Percentiles rank a stretch among this genome's conserved stretches.
phyloP scores from a whole-genome alignment of 2,113 vertebrate genomes.

The Gracilinanus agilis region DNA sequence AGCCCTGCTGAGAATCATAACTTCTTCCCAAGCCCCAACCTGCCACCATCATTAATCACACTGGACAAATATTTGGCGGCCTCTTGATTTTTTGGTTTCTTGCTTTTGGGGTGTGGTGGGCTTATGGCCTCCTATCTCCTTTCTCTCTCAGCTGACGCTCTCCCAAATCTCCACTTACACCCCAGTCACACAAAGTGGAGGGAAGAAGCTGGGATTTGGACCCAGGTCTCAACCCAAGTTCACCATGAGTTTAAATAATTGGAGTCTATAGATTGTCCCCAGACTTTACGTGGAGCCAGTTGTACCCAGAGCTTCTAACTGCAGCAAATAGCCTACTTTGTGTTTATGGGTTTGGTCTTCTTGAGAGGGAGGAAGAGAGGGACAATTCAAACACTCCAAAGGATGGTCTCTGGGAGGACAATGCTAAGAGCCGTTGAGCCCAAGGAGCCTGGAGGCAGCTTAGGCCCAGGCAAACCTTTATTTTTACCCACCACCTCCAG shows the following conservation, averaged over 20 bases:
- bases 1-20: not conserved
- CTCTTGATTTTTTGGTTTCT: not conserved
- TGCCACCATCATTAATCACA: not conserved
- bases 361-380: not conserved
- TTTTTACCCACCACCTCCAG: too few species aligned
- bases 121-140: not conserved
- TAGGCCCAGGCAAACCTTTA: not conserved
- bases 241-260: not conserved
- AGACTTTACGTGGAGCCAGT: not conserved
- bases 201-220: not conserved
- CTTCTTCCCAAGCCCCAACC: not conserved
- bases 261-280: not conserved
- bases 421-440: not conserved
- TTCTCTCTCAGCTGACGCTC: not conserved
- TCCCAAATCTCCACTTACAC: not conserved
- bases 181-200: not conserved
- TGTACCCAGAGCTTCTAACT: not conserved
- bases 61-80: not conserved
- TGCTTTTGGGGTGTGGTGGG: not conserved
- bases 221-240: not conserved
- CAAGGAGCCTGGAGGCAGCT: not conserved
- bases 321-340: not conserved
- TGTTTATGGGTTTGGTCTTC: not conserved
- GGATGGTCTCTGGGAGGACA: not conserved
- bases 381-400: too few species aligned